phyloP scores from a whole-genome alignment of 2,888 invertebrate genomes.

The Aporophyla nigra region DNA sequence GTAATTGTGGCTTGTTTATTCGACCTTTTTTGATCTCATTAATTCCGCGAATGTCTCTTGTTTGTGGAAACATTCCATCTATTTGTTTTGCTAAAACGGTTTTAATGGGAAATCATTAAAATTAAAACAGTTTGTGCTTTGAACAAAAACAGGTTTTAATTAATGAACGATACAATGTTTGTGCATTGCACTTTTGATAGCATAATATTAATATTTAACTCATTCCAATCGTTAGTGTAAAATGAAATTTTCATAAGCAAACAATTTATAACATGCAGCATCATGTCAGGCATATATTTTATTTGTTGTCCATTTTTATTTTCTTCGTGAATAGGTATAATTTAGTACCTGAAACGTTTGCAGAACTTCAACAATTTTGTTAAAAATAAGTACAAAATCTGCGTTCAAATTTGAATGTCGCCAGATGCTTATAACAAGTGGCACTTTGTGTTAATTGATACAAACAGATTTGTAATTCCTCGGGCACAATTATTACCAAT shows the following conservation, averaged over 20 bases:
- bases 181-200: conserved; percentile 28
- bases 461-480: conserved; percentile 78
- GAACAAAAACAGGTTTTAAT: conserved; percentile 32
- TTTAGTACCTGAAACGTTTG: conserved; percentile 15
- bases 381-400: conserved; percentile 23
- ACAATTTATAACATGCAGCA: background rate
- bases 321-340: background rate
- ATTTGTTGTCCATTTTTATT: conserved; percentile 21
- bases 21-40: conserved; percentile 58
- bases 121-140: conserved; percentile 26
- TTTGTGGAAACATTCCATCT: conserved; percentile 45
- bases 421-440: conserved; percentile 66
- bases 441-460: conserved; percentile 78
- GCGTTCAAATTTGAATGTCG: conserved; percentile 30
- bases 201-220: conserved; percentile 33
- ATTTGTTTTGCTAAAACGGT: conserved; percentile 54
- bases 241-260: background rate
- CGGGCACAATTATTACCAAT: conserved; percentile 82
- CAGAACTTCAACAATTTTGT: background rate
- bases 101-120: conserved; percentile 37
- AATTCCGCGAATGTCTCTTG: conserved; percentile 52
- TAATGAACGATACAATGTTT: conserved; percentile 39
- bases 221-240: conserved; percentile 16
- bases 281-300: background rate
- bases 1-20: conserved; percentile 45